A percentile compares a stretch with the other conserved stretches of the same genome.
phyloP scores from a whole-genome alignment of 2,797 vertebrate species.

The Megaceryle alcyon region DNA sequence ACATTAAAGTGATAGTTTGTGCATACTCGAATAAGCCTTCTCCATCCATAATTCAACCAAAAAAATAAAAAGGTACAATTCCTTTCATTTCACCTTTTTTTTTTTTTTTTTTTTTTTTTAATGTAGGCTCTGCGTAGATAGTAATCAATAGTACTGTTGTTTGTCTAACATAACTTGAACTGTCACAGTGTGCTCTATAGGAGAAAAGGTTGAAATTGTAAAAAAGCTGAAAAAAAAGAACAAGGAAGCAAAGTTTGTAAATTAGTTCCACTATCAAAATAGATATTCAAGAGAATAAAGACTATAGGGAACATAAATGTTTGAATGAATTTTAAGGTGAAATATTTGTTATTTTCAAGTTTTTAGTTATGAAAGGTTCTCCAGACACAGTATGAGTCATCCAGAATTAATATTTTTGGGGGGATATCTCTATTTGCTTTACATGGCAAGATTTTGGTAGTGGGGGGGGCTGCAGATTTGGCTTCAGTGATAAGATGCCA shows the following conservation, averaged over 20 bases:
- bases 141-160: not conserved
- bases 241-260: not conserved
- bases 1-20: not conserved
- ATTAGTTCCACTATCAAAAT: not conserved
- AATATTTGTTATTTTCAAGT: not conserved
- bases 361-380: not conserved
- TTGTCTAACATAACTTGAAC: not conserved
- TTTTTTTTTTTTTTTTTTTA: not conserved
- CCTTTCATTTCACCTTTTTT: no score
- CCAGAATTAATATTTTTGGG: not conserved
- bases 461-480: not conserved
- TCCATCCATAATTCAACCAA: not conserved
- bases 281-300: not conserved
- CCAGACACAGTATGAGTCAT: not conserved
- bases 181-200: accelerated
- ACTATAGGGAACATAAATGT: not conserved
- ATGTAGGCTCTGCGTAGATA: not conserved
- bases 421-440: not conserved
- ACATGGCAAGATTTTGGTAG: not conserved
- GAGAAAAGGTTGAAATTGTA: not conserved
- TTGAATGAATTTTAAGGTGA: not conserved
- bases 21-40: not conserved
- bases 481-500: not conserved
- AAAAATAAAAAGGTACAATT: not conserved
- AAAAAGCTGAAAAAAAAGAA: not conserved